Base-by-base conservation (phyloP, 1,140 invertebrate genomes). In the Drosophila burlai region DNA sequence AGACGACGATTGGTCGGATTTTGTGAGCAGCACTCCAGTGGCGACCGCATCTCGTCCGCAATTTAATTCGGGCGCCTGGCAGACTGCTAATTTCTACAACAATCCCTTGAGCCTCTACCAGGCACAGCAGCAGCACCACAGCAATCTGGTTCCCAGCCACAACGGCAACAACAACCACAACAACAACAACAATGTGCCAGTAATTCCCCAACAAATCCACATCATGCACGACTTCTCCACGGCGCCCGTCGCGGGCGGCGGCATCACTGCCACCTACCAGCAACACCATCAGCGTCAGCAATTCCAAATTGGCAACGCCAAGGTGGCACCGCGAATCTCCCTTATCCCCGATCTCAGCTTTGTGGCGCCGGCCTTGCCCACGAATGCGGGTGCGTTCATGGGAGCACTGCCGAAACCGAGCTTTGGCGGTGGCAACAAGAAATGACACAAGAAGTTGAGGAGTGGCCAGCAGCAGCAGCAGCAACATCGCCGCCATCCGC, bases 1-100 rank as follows among this genome's bases (percentile, higher is more conserved):
- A 58, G 95, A 95, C 40, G 95, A 95, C 64, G 95, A 95, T 77
- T 95, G 95, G 95, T 94, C 94, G 18, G 95, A 95, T 63, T 95
- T 95, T 82, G 94, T 95, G n/a, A 95, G 95, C 31, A 95, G 94
- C 81, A 93, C 94, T 9, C 85, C 91, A 13, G 29, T 83, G 47
- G 62, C 87, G 0, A 10, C 34, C 0, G 15, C 34, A 0, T 38
- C 64, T 26, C 49, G 60, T 7, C 21, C 76, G 4, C 91, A 92
- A 38, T 92, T 92, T 40, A 92, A 92, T 62, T 92, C 91, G 6
- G 91, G 84, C 31, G 87, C 91, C 49, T 92, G 91, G 91, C 91
- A 92, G 40, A 91, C 83, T 45, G 91, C 91, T 29, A 92, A 92
- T 43, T 92, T 92, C 58, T 92, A 92, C 71, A 92, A 92, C 45